Evolutionary conservation across 2,888 invertebrate genomes (phyloP).

Genomic region (Idaea biselata): DNA sequence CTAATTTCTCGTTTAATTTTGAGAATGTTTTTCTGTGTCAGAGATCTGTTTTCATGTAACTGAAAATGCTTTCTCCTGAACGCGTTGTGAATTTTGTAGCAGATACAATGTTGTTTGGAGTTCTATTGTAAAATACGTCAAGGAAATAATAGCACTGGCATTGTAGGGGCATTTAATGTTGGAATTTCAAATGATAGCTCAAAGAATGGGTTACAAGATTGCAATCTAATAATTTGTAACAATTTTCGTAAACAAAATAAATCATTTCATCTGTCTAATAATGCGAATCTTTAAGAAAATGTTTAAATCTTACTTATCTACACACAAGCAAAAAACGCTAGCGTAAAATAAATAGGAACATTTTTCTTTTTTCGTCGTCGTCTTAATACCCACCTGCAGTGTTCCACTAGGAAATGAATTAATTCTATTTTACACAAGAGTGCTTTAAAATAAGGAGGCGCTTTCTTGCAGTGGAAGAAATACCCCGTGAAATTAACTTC

Average conservation of each 20-base stretch:
- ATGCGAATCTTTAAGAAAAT: not conserved
- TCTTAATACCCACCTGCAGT: conserved; percentile 39
- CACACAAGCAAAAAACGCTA: conserved; percentile 8
- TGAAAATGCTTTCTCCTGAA: conserved; percentile 34
- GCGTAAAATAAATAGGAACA: conserved; percentile 24
- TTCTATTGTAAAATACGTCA: conserved; percentile 66
- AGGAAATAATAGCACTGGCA: conserved; percentile 61
- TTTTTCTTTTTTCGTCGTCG: conserved; percentile 32
- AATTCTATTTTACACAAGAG: conserved; percentile 69
- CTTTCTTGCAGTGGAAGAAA: conserved; percentile 64
- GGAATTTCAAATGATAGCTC: conserved; percentile 31
- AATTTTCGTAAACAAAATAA: not conserved
- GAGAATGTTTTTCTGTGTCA: conserved; percentile 5
- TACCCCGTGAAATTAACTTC: conserved; percentile 77
- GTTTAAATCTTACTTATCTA: not conserved
- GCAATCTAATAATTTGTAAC: not conserved
- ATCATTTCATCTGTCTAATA: conserved; percentile 2
- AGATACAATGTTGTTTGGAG: conserved; percentile 44
- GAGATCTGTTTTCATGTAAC: not conserved
- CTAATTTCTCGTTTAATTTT: conserved; percentile 4
- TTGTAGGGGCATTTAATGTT: conserved; percentile 31
- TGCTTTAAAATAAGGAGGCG: conserved; percentile 57
- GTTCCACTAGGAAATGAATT: conserved; percentile 52
- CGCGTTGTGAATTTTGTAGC: conserved; percentile 47
- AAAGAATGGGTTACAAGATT: not conserved